These are phyloP conservation scores for Alouatta palliata DNA, from an alignment of 2,113 vertebrate species.

Conservation along the genomic window DNA sequence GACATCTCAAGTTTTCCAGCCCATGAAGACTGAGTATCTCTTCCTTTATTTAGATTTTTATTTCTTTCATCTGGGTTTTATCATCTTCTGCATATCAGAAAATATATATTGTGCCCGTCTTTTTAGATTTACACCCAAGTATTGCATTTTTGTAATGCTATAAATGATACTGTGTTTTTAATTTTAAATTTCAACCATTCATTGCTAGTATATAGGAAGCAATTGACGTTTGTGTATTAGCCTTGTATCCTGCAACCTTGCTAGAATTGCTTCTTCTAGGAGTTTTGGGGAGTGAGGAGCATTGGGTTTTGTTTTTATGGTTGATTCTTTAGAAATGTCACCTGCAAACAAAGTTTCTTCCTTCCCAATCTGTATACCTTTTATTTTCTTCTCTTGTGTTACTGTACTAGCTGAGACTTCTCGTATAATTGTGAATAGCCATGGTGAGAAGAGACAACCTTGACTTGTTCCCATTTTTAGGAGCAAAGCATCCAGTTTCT, in stretches of 20 bases:
- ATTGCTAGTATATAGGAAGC: neutral
- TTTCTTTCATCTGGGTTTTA: constrained; percentile 14
- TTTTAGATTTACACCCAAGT: neutral
- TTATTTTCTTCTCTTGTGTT: neutral
- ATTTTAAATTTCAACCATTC: constrained; percentile 20
- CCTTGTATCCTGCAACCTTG: neutral
- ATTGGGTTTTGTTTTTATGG: neutral
- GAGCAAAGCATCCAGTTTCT: neutral
- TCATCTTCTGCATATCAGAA: neutral
- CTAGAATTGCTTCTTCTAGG: neutral
- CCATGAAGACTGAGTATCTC: neutral
- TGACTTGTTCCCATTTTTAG: neutral
- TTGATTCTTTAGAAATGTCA: neutral
- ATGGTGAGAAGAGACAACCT: neutral
- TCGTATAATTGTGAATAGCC: neutral
- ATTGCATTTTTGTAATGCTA: neutral
- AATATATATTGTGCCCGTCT: neutral
- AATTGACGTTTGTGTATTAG: neutral
- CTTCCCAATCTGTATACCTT: neutral
- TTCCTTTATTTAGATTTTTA: neutral
- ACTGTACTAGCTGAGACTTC: neutral
- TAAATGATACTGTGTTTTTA: neutral
- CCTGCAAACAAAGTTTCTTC: neutral
- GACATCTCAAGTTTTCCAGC: neutral
- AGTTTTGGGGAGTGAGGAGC: neutral